phyloP scores from a whole-genome alignment of 2,113 vertebrate genomes.

The Gymnarchus niloticus region DNA sequence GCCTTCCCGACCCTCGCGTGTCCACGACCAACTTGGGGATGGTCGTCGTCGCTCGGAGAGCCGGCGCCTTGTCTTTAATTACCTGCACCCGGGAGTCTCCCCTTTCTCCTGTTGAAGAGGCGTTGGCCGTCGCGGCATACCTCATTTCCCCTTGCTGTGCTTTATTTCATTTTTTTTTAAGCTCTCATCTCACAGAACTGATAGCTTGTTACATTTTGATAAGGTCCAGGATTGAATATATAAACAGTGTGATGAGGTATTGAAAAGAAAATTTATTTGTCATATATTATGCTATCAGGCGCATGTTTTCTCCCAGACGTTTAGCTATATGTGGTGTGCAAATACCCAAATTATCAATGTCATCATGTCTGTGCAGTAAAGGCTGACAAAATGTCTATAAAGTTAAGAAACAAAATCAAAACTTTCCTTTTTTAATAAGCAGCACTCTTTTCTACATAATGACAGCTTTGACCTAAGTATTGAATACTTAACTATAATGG shows the following conservation, averaged over 20 bases:
- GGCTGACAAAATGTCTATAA: conserved; percentile 41
- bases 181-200: conserved; percentile 1
- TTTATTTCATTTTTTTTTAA: background rate
- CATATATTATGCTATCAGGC: conserved; percentile 7
- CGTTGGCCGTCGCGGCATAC: no score
- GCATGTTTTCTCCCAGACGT: conserved; percentile 17
- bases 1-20: background rate
- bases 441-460: conserved; percentile 35
- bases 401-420: conserved; percentile 39
- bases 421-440: conserved; percentile 35
- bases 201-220: conserved; percentile 20
- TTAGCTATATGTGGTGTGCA: conserved; percentile 27
- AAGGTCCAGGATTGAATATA: conserved; percentile 1
- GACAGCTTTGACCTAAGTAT: conserved; percentile 37
- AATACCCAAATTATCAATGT: conserved; percentile 34
- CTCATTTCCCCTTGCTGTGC: background rate
- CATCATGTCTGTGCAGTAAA: conserved; percentile 37
- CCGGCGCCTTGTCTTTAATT: conserved; percentile 11
- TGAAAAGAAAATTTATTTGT: conserved; percentile 19
- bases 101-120: background rate
- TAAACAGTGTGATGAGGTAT: conserved; percentile 11
- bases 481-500: conserved; percentile 26
- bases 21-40: background rate
- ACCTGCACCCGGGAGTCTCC: conserved; percentile 9
- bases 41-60: background rate